Conservation (phyloP, 2,888 invertebrate species). For the Harmothoe impar region DNA sequence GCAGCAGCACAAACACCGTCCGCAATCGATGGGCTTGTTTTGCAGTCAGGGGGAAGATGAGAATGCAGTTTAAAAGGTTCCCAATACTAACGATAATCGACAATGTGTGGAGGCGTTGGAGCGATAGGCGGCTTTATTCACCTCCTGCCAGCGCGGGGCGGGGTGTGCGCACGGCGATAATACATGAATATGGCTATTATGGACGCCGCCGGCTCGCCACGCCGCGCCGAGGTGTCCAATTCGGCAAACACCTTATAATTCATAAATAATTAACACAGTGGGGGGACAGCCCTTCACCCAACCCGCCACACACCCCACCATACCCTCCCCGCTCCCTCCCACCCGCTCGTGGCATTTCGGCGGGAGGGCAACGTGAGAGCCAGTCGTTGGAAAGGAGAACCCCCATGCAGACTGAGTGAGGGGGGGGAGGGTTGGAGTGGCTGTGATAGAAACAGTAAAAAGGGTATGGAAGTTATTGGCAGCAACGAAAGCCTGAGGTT, state of each 20-base stretch:
- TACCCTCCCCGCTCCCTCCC: background rate
- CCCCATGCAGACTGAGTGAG: background rate
- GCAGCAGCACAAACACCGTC: background rate
- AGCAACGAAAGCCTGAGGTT: background rate
- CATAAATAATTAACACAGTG: constrained; percentile 47
- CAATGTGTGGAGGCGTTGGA: constrained; percentile 50
- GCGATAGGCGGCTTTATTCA: constrained; percentile 16
- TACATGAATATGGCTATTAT: constrained; percentile 54
- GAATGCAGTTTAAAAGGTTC: constrained; percentile 51
- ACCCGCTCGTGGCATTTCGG: background rate
- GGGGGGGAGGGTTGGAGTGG: background rate
- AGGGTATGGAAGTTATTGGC: background rate
- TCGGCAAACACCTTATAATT: constrained; percentile 52
- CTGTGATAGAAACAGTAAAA: constrained; percentile 11
- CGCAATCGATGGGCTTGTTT: constrained; percentile 41
- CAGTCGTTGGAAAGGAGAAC: no score
- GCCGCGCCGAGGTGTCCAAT: background rate
- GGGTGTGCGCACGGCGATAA: constrained; percentile 27
- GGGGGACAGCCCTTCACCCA: background rate
- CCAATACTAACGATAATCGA: constrained; percentile 57
- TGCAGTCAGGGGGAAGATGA: constrained; percentile 23
- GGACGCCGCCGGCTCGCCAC: background rate
- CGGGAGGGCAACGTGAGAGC: background rate
- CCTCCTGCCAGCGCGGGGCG: background rate
- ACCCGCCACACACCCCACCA: background rate